Conservation (phyloP, 2,113 vertebrate species). For the Odobenus rosmarus region DNA sequence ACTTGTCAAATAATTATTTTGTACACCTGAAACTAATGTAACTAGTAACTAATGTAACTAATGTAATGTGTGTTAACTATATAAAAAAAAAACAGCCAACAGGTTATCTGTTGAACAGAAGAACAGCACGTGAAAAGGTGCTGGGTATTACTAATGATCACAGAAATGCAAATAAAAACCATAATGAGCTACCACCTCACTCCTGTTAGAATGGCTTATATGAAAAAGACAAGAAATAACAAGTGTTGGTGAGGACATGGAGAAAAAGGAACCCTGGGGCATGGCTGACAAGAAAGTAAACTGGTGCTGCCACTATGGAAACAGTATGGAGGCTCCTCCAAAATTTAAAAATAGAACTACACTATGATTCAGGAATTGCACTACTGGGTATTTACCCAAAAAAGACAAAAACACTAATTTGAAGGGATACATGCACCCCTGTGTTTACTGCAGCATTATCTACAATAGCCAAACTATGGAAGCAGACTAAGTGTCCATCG, state of each 20-base stretch:
- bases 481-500: background rate
- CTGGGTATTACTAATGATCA: background rate
- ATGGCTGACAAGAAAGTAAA: background rate
- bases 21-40: background rate
- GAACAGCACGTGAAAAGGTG: background rate
- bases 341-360: background rate
- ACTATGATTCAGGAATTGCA: background rate
- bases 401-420: background rate
- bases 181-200: background rate
- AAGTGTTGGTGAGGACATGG: background rate
- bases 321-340: background rate
- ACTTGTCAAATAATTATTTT: background rate
- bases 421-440: background rate
- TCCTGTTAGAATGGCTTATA: background rate
- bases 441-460: background rate
- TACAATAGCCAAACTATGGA: background rate
- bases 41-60: background rate
- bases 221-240: background rate
- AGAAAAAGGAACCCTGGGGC: background rate
- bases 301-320: background rate
- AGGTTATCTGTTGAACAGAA: background rate
- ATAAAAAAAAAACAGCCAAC: background rate
- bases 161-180: background rate
- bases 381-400: background rate
- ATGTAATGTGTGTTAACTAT: background rate